A percentile compares a stretch with the other conserved stretches of the same genome.
phyloP scores from a whole-genome alignment of 2,113 vertebrate genomes.

The Bambusicola thoracicus region DNA sequence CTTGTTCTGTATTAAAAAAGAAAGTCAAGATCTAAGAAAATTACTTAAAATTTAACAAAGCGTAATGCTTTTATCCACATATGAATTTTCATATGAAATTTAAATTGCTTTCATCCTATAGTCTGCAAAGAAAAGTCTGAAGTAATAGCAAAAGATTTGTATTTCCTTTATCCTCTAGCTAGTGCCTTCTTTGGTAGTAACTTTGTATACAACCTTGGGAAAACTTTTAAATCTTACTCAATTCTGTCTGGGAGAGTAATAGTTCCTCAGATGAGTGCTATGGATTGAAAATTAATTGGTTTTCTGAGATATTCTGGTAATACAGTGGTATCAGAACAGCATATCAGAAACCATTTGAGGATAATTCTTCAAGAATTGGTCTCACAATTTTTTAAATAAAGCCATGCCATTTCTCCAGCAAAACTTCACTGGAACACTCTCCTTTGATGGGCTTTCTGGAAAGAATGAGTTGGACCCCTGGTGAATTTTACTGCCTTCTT shows the following conservation, averaged over 20 bases:
- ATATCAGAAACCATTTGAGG: constrained; percentile 39
- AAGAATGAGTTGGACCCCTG: background rate
- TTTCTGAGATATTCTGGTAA: constrained; percentile 5
- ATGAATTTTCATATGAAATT: background rate
- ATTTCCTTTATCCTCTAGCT: background rate
- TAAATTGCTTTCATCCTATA: background rate
- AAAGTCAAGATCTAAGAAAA: background rate
- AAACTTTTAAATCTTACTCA: constrained; percentile 50
- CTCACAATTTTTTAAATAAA: no score
- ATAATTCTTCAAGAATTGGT: constrained; percentile 16
- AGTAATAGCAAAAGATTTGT: background rate
- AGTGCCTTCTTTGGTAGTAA: background rate
- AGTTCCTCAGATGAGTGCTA: background rate
- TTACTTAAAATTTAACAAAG: background rate
- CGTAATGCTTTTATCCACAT: background rate
- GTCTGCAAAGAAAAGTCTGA: background rate
- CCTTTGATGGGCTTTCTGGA: background rate
- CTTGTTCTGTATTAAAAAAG: background rate
- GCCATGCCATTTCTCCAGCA: background rate
- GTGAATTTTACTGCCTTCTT: background rate
- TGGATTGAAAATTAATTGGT: constrained; percentile 49
- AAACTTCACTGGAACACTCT: background rate
- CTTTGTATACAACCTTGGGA: constrained; percentile 6
- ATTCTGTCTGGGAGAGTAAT: constrained; percentile 33
- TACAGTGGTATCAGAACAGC: constrained; percentile 5